Evolutionary conservation across 2,113 vertebrate genomes (phyloP).

Genomic region (Cryptomyrus ogoouensis): DNA sequence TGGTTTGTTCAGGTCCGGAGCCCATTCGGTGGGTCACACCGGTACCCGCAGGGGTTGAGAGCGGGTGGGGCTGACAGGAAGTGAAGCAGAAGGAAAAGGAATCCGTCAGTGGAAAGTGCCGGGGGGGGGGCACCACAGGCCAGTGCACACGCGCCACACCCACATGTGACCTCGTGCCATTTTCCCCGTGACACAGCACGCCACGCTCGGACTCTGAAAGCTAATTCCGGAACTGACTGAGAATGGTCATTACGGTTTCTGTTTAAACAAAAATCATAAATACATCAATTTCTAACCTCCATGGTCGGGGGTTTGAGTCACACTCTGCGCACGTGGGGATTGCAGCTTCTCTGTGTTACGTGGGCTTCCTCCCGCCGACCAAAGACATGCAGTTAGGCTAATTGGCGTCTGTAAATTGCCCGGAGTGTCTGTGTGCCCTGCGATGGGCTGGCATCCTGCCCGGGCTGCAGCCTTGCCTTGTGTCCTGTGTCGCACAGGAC

Average conservation of each 20-base stretch:
- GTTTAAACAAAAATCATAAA: background rate
- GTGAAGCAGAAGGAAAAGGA: background rate
- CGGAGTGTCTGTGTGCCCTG: background rate
- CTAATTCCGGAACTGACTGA: background rate
- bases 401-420: background rate
- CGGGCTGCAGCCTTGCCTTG: background rate
- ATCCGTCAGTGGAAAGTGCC: background rate
- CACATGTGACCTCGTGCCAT: conserved; percentile 9
- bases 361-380: background rate
- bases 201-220: background rate
- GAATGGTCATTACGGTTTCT: background rate
- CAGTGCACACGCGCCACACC: background rate
- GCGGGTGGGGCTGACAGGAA: background rate
- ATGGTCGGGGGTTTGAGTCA: background rate
- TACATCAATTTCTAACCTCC: background rate
- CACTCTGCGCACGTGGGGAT: background rate
- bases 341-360: background rate
- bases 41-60: background rate
- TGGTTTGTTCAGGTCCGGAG: background rate
- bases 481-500: background rate
- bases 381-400: background rate
- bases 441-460: background rate
- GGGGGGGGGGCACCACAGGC: background rate
- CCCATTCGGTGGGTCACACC: background rate
- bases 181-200: conserved; percentile 34